These are phyloP conservation scores for Zaprionus vittiger DNA, from an alignment of 1,140 invertebrate species.

Conservation along the genomic window DNA sequence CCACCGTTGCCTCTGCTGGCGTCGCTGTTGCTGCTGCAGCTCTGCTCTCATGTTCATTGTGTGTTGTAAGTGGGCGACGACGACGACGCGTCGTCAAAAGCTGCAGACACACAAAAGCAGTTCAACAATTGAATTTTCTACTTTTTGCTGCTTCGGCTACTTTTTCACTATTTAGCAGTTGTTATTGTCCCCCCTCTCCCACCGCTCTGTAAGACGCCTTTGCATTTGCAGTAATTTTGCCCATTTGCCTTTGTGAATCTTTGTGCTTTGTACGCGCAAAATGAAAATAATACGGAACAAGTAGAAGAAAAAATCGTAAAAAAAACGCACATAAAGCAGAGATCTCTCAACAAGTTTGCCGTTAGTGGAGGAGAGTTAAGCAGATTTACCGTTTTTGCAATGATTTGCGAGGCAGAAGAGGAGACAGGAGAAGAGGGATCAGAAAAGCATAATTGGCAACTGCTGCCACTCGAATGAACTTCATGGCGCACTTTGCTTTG, in stretches of 20 bases:
- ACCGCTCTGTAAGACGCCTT: constrained; percentile 6
- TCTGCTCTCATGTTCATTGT: constrained; percentile 5
- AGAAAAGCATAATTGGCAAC: constrained; percentile 63
- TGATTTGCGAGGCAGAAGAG: constrained; percentile 40
- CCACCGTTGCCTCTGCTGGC: background rate
- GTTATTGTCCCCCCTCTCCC: constrained; percentile 21
- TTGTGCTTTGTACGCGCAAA: constrained; percentile 64
- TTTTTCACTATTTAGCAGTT: constrained; percentile 62
- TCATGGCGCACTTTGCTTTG: constrained; percentile 42
- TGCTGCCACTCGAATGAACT: constrained; percentile 60
- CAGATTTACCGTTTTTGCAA: constrained; percentile 71
- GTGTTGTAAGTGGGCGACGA: constrained; percentile 70
- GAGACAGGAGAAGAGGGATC: background rate
- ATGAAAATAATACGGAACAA: constrained; percentile 49
- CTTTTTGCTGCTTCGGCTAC: constrained; percentile 62
- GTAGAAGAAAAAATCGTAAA: constrained; percentile 25
- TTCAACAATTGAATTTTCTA: constrained; percentile 76
- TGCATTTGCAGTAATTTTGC: constrained; percentile 50
- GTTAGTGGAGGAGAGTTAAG: constrained; percentile 60
- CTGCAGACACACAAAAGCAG: constrained; percentile 40
- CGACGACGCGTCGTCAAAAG: constrained; percentile 25
- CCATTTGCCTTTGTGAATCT: constrained; percentile 55
- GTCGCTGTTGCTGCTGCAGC: background rate
- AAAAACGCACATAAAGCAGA: constrained; percentile 34
- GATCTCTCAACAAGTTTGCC: constrained; percentile 74